Conservation (phyloP, 1,140 invertebrate species). For the Anastrepha ludens region DNA sequence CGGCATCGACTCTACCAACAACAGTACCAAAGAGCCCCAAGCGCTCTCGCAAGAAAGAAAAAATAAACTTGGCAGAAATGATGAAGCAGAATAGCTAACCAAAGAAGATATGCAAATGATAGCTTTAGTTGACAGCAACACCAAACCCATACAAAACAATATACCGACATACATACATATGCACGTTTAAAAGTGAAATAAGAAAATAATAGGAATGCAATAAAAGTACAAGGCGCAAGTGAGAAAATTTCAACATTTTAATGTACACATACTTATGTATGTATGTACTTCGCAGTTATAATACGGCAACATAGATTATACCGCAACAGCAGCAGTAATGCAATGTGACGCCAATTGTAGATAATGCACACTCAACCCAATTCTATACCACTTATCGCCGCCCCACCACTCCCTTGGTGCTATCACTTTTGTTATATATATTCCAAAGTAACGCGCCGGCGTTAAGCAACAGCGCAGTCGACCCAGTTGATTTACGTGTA, state of each 20-base stretch:
- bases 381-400: background rate
- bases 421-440: background rate
- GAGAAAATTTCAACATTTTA: no score
- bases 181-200: no score
- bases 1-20: background rate
- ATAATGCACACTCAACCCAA: constrained; percentile 2
- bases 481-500: constrained; percentile 6
- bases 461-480: constrained; percentile 10
- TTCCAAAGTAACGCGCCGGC: background rate
- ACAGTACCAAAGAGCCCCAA: background rate
- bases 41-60: background rate
- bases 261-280: no score
- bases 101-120: background rate
- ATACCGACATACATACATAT: no score
- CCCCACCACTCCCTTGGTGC: background rate
- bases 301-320: no score
- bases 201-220: no score
- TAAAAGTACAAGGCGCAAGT: no score
- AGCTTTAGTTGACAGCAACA: no score
- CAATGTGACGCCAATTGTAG: background rate
- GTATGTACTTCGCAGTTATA: no score
- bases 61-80: background rate
- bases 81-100: background rate
- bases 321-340: no score
- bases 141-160: no score